These are phyloP conservation scores for Rhysida immarginata DNA, from an alignment of 1,140 invertebrate species.

Conservation along the genomic window DNA sequence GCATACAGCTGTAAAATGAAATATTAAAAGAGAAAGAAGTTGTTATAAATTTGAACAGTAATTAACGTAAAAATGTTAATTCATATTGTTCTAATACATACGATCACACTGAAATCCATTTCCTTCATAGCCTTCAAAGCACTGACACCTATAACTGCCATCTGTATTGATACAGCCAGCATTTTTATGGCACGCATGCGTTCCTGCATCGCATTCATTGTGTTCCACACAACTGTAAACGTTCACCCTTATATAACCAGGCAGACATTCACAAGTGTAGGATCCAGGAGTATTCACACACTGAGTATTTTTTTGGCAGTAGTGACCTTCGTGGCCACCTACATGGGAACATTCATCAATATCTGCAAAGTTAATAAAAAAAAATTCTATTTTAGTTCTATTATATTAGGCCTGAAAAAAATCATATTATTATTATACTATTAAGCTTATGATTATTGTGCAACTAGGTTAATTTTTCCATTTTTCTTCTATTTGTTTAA, in stretches of 20 bases:
- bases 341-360: slow-evolving; percentile 61
- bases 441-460: not conserved
- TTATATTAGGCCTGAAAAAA: too few species aligned
- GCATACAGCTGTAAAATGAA: slow-evolving; percentile 49
- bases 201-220: slow-evolving; percentile 52
- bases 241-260: slow-evolving; percentile 57
- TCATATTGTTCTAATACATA: too few species aligned
- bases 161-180: slow-evolving; percentile 70
- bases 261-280: slow-evolving; percentile 64
- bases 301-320: slow-evolving; percentile 59
- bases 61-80: too few species aligned
- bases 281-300: slow-evolving; percentile 64
- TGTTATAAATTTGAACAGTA: too few species aligned
- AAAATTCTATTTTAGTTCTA: too few species aligned
- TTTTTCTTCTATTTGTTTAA: too few species aligned
- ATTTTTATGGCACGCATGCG: slow-evolving; percentile 53
- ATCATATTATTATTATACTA: too few species aligned
- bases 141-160: slow-evolving; percentile 69
- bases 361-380: slow-evolving; percentile 44
- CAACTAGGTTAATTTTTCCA: not conserved
- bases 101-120: slow-evolving; percentile 65
- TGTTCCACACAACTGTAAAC: slow-evolving; percentile 64
- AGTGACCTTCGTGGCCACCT: slow-evolving; percentile 56
- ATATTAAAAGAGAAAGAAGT: not conserved
- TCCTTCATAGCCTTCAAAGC: slow-evolving; percentile 61